Evolutionary conservation across 2,888 invertebrate species (phyloP).

Genomic region (Ectropis crepuscularia): DNA sequence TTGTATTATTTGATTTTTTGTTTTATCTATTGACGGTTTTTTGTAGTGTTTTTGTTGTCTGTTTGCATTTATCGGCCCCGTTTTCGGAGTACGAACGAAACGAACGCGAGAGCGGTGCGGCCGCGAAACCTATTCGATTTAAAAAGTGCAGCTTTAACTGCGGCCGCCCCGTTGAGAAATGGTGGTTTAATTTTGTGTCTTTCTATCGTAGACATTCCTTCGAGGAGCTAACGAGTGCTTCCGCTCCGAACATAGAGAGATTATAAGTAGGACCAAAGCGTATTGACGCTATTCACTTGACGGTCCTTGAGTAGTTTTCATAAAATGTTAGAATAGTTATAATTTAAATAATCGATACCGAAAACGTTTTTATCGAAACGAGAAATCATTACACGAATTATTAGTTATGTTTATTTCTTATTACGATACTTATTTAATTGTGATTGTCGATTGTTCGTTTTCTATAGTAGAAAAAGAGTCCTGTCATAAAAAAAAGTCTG

Average conservation of each 20-base stretch:
- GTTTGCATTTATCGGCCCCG: conserved; percentile 71
- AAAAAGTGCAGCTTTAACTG: conserved; percentile 40
- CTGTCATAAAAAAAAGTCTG: conserved; percentile 59
- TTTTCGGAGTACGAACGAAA: conserved; percentile 29
- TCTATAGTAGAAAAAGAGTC: conserved; percentile 39
- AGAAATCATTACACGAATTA: conserved; percentile 46
- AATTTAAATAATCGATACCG: conserved; percentile 31
- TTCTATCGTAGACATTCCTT: conserved; percentile 44
- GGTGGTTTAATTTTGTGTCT: conserved; percentile 29
- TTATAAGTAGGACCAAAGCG: conserved; percentile 31
- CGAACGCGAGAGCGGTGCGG: conserved; percentile 34
- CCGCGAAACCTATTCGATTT: conserved; percentile 35
- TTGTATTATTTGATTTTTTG: conserved; percentile 33
- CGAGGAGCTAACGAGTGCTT: conserved; percentile 35
- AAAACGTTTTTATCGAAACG: conserved; percentile 41
- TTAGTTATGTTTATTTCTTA: conserved; percentile 39
- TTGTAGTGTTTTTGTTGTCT: conserved; percentile 58
- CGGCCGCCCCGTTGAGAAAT: conserved; percentile 31
- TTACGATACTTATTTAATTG: conserved; percentile 45
- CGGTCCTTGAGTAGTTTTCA: conserved; percentile 25
- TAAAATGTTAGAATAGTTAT: conserved; percentile 9
- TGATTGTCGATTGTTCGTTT: conserved; percentile 35
- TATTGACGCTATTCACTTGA: conserved; percentile 17
- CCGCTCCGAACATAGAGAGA: conserved; percentile 29
- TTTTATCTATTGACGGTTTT: conserved; percentile 70